Evolutionary conservation across 2,113 vertebrate genomes (phyloP).

Genomic region (Danionella cerebrum): DNA sequence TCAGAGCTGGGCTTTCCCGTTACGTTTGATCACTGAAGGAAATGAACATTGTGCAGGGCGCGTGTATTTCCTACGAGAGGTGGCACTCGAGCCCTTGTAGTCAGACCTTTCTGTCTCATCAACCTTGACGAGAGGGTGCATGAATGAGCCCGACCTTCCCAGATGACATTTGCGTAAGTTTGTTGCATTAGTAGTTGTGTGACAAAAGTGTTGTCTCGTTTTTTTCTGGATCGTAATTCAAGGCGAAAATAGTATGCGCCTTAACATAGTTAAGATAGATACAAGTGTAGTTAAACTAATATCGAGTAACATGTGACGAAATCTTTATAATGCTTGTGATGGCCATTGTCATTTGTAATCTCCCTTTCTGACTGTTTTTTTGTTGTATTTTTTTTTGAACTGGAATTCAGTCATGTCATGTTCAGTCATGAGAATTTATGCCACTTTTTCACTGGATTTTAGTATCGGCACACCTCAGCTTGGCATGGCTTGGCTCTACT

Average conservation of each 20-base stretch:
- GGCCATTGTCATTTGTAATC: no score
- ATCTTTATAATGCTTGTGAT: no score
- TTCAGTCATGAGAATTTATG: no score
- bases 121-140: slow-evolving; percentile 54
- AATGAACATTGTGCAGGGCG: not conserved
- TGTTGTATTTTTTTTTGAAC: no score
- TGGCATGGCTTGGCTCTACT: no score
- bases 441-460: no score
- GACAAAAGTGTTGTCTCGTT: not conserved
- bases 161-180: slow-evolving; percentile 47
- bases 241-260: not conserved
- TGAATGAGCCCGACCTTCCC: slow-evolving; percentile 53
- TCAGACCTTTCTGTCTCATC: slow-evolving; percentile 36
- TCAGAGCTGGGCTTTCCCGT: not conserved
- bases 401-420: no score
- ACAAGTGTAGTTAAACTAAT: no score
- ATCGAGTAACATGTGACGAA: no score
- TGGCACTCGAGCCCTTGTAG: slow-evolving; percentile 33
- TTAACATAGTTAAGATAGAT: no score
- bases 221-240: not conserved
- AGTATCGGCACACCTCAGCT: no score
- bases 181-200: not conserved
- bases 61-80: not conserved
- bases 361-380: no score
- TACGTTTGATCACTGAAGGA: not conserved